phyloP scores from a whole-genome alignment of 2,113 vertebrate genomes.

The Melanostigma gelatinosum region DNA sequence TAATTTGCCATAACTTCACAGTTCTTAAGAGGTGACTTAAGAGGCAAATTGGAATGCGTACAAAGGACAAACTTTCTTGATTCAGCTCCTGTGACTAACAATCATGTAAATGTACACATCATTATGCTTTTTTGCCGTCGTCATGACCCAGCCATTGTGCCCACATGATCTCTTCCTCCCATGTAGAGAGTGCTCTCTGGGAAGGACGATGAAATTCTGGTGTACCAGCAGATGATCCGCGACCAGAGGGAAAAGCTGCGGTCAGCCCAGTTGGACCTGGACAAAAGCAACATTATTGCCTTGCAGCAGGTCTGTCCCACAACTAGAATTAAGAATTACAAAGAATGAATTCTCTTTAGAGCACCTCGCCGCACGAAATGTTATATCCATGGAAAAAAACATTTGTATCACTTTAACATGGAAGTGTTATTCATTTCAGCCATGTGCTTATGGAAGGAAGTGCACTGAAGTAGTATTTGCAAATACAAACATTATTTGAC shows the following conservation, averaged over 20 bases:
- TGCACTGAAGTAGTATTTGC: background rate
- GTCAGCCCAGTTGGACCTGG: constrained; percentile 88
- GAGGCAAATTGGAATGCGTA: background rate
- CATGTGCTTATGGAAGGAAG: background rate
- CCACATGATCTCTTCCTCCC: constrained; percentile 54
- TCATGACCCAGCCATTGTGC: too few species aligned
- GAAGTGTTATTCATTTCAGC: background rate
- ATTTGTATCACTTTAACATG: background rate
- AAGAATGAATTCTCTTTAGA: background rate
- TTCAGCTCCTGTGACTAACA: background rate
- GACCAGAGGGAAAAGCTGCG: constrained; percentile 90
- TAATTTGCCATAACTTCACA: background rate
- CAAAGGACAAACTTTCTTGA: background rate
- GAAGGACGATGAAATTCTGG: constrained; percentile 92
- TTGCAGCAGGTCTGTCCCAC: constrained; percentile 90
- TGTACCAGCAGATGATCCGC: constrained; percentile 92
- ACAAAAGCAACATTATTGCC: constrained; percentile 90
- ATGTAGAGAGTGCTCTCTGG: constrained; percentile 88
- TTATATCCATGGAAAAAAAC: too few species aligned
- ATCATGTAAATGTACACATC: background rate
- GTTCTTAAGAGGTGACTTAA: background rate
- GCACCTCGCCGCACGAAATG: background rate
- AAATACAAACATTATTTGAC: background rate
- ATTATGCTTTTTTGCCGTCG: background rate
- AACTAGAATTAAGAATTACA: background rate